These are phyloP conservation scores for Lateolabrax maculatus DNA, from an alignment of 2,797 vertebrate genomes.

Conservation along the genomic window DNA sequence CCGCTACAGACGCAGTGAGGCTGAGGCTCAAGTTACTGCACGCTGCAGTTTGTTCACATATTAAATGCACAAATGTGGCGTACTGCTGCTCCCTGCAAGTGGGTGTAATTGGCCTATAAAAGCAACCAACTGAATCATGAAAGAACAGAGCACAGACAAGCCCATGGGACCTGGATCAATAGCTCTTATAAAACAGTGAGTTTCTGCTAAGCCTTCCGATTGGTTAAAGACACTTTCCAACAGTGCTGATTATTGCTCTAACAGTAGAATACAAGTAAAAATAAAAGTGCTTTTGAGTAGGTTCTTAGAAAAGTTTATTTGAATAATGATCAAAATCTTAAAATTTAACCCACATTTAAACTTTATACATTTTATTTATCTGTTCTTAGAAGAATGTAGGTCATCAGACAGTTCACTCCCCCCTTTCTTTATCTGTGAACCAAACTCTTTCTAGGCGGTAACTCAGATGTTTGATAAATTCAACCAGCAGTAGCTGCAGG, in stretches of 20 bases:
- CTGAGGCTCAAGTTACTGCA: conserved; percentile 30
- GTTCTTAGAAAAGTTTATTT: conserved; percentile 12
- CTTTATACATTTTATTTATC: not conserved
- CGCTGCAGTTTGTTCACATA: conserved; percentile 33
- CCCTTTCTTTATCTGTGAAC: conserved; percentile 22
- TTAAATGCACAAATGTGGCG: conserved; percentile 25
- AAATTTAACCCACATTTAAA: not conserved
- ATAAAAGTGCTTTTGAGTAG: conserved; percentile 17
- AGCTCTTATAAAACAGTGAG: conserved; percentile 4
- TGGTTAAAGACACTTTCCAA: not conserved
- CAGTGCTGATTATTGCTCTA: not conserved
- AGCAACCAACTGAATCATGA: conserved; percentile 64
- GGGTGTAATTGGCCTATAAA: conserved; percentile 52
- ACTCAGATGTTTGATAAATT: conserved; percentile 46
- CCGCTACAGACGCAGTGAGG: conserved; percentile 5
- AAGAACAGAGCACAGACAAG: conserved; percentile 45
- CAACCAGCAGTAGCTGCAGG: conserved; percentile 55
- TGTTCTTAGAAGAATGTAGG: conserved; percentile 14
- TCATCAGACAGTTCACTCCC: conserved; percentile 8
- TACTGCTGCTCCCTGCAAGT: conserved; percentile 18
- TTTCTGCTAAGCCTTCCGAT: conserved; percentile 17
- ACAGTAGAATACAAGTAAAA: not conserved
- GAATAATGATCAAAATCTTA: not conserved
- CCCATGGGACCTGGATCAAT: conserved; percentile 59
- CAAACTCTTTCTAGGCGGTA: conserved; percentile 14